Conservation (phyloP, 1,140 invertebrate species). For the Pantala flavescens region DNA sequence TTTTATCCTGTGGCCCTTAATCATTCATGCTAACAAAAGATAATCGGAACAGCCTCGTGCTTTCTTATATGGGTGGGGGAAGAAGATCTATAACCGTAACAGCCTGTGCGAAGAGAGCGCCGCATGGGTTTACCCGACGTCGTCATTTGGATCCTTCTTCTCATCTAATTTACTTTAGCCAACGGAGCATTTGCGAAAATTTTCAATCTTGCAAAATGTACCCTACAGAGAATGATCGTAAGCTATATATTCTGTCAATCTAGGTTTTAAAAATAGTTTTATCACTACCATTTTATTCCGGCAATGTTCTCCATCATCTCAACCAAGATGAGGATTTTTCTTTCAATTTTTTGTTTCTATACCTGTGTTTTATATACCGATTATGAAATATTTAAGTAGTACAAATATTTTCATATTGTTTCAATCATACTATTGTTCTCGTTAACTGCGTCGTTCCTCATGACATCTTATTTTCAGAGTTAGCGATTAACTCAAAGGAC, state of each 20-base stretch:
- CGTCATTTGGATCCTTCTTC: background rate
- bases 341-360: background rate
- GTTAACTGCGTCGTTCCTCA: background rate
- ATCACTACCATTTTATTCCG: background rate
- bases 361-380: background rate
- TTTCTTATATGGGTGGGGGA: background rate
- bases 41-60: background rate
- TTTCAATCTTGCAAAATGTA: background rate
- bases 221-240: constrained; percentile 9
- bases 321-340: too few species aligned
- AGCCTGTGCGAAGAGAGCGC: background rate
- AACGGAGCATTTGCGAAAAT: background rate
- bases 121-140: background rate
- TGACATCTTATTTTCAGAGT: background rate
- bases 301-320: background rate
- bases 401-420: background rate
- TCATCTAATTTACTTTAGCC: background rate
- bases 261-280: background rate
- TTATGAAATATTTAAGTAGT: background rate
- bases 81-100: background rate
- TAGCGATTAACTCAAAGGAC: background rate
- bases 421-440: background rate
- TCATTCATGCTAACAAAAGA: background rate
- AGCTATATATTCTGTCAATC: background rate
- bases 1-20: background rate